phyloP scores from a whole-genome alignment of 23 tunicate genomes.

The Trididemnum miniatum region DNA sequence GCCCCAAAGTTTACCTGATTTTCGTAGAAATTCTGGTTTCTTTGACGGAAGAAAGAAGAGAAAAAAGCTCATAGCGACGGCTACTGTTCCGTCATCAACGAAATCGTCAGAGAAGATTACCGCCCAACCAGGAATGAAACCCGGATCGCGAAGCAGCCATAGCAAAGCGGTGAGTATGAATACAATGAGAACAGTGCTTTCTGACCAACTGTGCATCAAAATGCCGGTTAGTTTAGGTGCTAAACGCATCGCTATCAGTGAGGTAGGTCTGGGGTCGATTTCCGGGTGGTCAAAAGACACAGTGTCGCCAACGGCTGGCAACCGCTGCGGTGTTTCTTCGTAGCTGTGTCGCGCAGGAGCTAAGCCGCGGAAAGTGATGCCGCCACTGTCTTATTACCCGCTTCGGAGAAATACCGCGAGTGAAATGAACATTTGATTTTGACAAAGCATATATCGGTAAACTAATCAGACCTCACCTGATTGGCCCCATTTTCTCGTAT shows the following conservation, averaged over 20 bases:
- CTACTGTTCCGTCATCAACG: conserved; percentile 59
- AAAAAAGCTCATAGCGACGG: conserved; percentile 47
- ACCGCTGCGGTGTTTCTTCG: too few relatives aligned
- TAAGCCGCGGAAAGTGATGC: too few relatives aligned
- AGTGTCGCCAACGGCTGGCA: too few relatives aligned
- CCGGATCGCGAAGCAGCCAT: conserved; percentile 82
- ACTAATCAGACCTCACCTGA: not conserved
- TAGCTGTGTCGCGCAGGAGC: too few relatives aligned
- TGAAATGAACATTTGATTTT: too few relatives aligned
- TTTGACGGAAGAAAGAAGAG: conserved; percentile 49
- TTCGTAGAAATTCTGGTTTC: conserved; percentile 1
- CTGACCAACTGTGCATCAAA: conserved; percentile 41
- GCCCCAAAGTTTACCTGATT: conserved; percentile 12
- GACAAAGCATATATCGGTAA: too few relatives aligned
- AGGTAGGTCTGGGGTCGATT: too few relatives aligned
- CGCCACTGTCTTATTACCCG: too few relatives aligned
- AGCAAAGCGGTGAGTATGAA: conserved; percentile 42
- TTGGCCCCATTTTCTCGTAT: not conserved
- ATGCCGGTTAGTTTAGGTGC: not conserved
- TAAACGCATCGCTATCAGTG: too few relatives aligned
- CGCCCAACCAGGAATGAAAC: conserved; percentile 72
- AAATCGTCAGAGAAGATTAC: conserved; percentile 27
- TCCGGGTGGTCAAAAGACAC: too few relatives aligned
- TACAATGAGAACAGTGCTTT: conserved; percentile 41
- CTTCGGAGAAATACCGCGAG: too few relatives aligned